phyloP scores from a whole-genome alignment of 2,797 vertebrate species.

The Xiphorhynchus erythropygius region DNA sequence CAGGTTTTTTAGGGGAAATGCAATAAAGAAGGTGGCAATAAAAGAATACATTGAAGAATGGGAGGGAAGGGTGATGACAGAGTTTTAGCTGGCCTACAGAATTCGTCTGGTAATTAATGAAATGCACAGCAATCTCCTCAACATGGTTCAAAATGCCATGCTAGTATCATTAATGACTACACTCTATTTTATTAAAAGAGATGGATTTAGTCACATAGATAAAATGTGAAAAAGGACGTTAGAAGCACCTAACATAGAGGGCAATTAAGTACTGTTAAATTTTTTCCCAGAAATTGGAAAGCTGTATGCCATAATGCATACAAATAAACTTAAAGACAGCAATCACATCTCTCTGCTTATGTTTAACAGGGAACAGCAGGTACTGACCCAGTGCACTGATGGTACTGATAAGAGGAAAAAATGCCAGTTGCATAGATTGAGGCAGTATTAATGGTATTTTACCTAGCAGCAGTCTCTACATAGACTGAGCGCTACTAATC shows the following conservation, averaged over 20 bases:
- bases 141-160: neutral
- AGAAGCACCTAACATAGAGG: neutral
- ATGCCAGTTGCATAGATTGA: neutral
- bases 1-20: neutral
- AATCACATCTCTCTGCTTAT: slow-evolving; percentile 28
- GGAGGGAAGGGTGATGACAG: neutral
- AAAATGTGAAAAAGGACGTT: neutral
- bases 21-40: neutral
- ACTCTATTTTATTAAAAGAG: slow-evolving; percentile 41
- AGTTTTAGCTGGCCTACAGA: neutral
- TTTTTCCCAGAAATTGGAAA: slow-evolving; percentile 55
- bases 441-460: slow-evolving; percentile 42
- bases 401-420: slow-evolving; percentile 45
- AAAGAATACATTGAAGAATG: neutral
- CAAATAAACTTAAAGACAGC: slow-evolving; percentile 5
- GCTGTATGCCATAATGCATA: slow-evolving; percentile 28
- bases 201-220: neutral
- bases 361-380: slow-evolving; percentile 55
- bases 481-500: slow-evolving; percentile 42
- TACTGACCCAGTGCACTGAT: slow-evolving; percentile 31
- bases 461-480: slow-evolving; percentile 46
- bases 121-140: neutral
- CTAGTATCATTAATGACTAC: slow-evolving; percentile 51
- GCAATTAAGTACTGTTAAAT: slow-evolving; percentile 32
- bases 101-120: neutral